Evolutionary conservation across 2,113 vertebrate genomes (phyloP).

Genomic region (Oryzias celebensis): DNA sequence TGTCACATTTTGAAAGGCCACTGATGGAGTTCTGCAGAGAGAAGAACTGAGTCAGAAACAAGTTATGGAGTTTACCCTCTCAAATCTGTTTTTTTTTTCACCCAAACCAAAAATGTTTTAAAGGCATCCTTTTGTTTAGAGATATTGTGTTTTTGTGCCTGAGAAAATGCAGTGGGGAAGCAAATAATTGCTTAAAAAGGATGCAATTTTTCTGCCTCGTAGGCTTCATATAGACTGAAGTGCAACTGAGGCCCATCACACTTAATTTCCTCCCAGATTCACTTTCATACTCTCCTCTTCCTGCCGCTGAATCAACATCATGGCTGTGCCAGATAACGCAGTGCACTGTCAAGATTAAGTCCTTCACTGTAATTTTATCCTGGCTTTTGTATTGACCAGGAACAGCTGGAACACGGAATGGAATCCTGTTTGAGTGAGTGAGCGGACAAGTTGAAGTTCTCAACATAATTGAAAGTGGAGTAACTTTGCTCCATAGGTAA

Average conservation of each 20-base stretch:
- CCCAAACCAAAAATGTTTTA: slow-evolving; percentile 26
- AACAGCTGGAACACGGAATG: slow-evolving; percentile 35
- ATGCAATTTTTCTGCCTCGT: neutral
- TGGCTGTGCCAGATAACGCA: slow-evolving; percentile 57
- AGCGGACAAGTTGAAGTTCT: slow-evolving; percentile 2
- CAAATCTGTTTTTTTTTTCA: slow-evolving; percentile 24
- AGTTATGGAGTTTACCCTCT: slow-evolving; percentile 31
- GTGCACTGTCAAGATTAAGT: slow-evolving; percentile 69
- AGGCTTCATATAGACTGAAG: slow-evolving; percentile 31
- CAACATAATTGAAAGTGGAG: neutral
- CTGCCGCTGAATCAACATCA: slow-evolving; percentile 61
- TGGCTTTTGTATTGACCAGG: slow-evolving; percentile 44
- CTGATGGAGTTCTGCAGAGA: slow-evolving; percentile 17
- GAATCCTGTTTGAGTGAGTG: slow-evolving; percentile 9
- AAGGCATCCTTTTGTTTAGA: slow-evolving; percentile 29
- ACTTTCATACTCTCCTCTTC: slow-evolving; percentile 32
- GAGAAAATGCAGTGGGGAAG: slow-evolving; percentile 35
- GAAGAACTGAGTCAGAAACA: slow-evolving; percentile 5
- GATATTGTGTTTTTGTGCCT: slow-evolving; percentile 26
- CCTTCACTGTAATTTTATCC: slow-evolving; percentile 72
- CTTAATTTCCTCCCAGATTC: slow-evolving; percentile 60
- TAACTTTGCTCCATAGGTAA: no score
- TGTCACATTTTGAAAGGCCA: slow-evolving; percentile 25
- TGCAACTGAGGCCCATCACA: slow-evolving; percentile 49
- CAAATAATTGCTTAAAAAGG: slow-evolving; percentile 17